phyloP scores from a whole-genome alignment of 1,140 invertebrate genomes.

The Philopotamus ludificatus region DNA sequence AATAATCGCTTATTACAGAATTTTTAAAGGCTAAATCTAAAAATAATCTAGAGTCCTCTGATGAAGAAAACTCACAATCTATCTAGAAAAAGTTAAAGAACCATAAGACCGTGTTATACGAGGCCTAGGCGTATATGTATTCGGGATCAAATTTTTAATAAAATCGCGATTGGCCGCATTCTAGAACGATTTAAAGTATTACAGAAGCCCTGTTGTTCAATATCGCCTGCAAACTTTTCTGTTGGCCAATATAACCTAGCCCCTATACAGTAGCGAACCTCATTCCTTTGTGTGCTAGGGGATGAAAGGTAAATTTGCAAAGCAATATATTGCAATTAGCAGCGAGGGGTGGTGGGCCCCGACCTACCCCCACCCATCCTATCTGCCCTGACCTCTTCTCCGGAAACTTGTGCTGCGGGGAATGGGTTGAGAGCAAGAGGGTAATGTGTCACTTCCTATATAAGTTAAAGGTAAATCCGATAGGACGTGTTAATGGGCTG shows the following conservation, averaged over 20 bases:
- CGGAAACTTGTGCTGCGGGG: conserved; percentile 3
- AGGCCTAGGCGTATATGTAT: no score
- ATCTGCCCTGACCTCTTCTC: conserved; percentile 10
- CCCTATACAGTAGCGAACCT: no score
- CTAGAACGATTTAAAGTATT: no score
- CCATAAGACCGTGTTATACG: no score
- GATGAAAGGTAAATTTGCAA: conserved; percentile 38
- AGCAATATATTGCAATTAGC: conserved; percentile 41
- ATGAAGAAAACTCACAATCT: no score
- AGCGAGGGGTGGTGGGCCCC: conserved; percentile 14
- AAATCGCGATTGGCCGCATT: no score
- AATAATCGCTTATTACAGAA: no score
- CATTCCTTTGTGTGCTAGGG: conserved; percentile 7
- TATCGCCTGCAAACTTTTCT: background rate
- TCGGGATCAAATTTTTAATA: no score
- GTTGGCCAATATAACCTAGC: background rate
- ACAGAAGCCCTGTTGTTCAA: no score
- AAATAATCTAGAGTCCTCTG: no score
- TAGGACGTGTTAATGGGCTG: conserved; percentile 36
- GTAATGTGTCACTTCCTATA: conserved; percentile 27
- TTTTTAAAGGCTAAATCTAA: no score
- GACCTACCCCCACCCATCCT: background rate
- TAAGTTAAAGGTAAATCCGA: conserved; percentile 33
- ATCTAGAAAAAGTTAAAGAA: no score
- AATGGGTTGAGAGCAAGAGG: background rate